Base-by-base conservation (phyloP, 92 coral and sea anemone species). In the Bergia puertoricense region DNA sequence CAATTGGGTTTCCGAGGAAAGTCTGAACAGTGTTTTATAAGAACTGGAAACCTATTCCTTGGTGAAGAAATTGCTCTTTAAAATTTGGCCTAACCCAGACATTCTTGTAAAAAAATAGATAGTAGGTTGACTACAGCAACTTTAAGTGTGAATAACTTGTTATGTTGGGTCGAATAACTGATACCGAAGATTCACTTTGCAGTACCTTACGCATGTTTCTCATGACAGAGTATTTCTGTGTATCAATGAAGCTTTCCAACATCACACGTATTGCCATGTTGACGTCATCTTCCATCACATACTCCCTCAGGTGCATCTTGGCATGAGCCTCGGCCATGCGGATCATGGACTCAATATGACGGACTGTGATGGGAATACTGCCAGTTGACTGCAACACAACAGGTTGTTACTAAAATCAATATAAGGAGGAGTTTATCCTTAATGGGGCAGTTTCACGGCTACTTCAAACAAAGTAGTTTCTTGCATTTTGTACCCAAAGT, bases 241-340 rank as follows among this genome's bases (percentile, higher is more conserved):
- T 97, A 79, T 97, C 99, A 23, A 97, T 97, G 54, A 97, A 97
- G 91, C 99, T 97, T 84, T 97, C 99, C 50, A 97, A 93, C 99
- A 97, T 94, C n/a, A 97, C 99, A 75, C 99, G 90, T 15, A 97
- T 95, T 18, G 99, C 99, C 99, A 97, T 97, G 92, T 97, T 97
- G 20, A 97, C 99, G 77, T 97, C 99, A 77, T 97, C 99, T 36
- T 97, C 99, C 80, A 91, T 91, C 59, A 97, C 95, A 76, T 97
- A 97, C 62, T 97, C 99, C 45, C 99, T 73, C 14, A 95, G 91
- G 75, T 97, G 97, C 98, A 97, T 97, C 92, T 97, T 97, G 36
- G 99, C 99, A 57, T 97, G 93, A 5, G 98, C 89, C 68, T 97
- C 99, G 6, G 98, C 99, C 99, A 95, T 97, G 8, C 99, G 96